Evolutionary conservation across 2,797 vertebrate genomes (phyloP).

Genomic region (Pantherophis vulpinus): DNA sequence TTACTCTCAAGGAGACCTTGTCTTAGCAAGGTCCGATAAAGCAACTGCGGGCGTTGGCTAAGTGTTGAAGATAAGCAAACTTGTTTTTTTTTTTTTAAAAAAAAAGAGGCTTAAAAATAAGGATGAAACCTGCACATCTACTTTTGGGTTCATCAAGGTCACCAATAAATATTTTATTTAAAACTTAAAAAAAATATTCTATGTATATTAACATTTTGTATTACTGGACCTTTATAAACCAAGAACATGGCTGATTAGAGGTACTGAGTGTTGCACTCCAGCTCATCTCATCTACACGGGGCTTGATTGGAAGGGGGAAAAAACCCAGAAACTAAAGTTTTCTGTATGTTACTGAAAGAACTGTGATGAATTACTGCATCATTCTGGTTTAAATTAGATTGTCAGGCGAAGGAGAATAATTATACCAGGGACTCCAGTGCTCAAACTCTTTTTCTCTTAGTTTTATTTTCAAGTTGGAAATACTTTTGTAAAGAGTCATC

Average conservation of each 20-base stretch:
- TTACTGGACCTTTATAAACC: background rate
- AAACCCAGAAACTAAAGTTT: background rate
- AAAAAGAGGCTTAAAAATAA: background rate
- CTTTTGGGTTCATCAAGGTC: conserved; percentile 62
- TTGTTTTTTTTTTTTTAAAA: conserved; percentile 22
- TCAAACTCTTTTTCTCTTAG: conserved; percentile 1
- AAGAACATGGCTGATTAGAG: background rate
- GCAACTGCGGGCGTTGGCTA: conserved; percentile 22
- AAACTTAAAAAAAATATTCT: conserved; percentile 59
- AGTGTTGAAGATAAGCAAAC: conserved; percentile 61
- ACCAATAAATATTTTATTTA: conserved; percentile 90
- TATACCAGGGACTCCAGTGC: conserved; percentile 6
- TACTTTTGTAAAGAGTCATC: background rate
- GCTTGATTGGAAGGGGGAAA: background rate
- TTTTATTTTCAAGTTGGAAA: background rate
- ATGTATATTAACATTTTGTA: background rate
- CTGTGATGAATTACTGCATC: conserved; percentile 32
- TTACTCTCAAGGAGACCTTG: background rate
- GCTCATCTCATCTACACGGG: background rate
- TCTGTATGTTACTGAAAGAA: conserved; percentile 28
- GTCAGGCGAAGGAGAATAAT: conserved; percentile 26
- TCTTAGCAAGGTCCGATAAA: conserved; percentile 44
- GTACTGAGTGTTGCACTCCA: background rate
- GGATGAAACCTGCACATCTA: conserved; percentile 63
- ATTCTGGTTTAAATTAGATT: conserved; percentile 34